Evolutionary conservation across 1,140 invertebrate species (phyloP).

Genomic region (Chrysopa pallens): DNA sequence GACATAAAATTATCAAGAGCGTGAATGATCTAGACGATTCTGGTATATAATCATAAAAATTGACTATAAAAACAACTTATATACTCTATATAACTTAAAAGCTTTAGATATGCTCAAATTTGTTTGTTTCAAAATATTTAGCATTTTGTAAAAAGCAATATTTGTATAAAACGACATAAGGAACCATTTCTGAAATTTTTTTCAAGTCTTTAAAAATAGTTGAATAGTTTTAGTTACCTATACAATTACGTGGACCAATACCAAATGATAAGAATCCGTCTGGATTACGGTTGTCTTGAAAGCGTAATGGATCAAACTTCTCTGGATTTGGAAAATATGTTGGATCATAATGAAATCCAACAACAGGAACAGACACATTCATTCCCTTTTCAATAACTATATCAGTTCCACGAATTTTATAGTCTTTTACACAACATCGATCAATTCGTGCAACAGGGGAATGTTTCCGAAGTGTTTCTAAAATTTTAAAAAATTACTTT

Average conservation of each 20-base stretch:
- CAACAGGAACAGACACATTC: conserved; percentile 30
- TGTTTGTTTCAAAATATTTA: no score
- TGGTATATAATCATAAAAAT: no score
- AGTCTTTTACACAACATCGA: conserved; percentile 12
- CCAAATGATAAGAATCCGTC: conserved; percentile 28
- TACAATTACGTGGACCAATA: conserved; percentile 33
- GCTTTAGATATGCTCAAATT: no score
- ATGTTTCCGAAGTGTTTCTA: conserved; percentile 28
- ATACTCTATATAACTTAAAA: no score
- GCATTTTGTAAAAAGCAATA: no score
- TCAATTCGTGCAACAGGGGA: conserved; percentile 16
- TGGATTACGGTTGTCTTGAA: conserved; percentile 20
- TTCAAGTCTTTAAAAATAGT: no score
- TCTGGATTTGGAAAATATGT: conserved; percentile 31
- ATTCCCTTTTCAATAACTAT: conserved; percentile 23
- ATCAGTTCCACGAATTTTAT: conserved; percentile 13
- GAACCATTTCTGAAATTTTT: no score
- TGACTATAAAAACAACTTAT: no score
- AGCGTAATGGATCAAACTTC: conserved; percentile 36
- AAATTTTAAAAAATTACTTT: background rate
- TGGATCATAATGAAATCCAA: conserved; percentile 29
- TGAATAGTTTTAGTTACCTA: conserved; percentile 14
- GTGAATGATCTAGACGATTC: no score
- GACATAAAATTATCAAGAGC: no score
- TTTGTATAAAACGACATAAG: no score